Percentiles rank a stretch among this genome's conserved stretches.
Conservation (phyloP, 2,797 vertebrate species). For the Acanthurus leucopareius region DNA sequence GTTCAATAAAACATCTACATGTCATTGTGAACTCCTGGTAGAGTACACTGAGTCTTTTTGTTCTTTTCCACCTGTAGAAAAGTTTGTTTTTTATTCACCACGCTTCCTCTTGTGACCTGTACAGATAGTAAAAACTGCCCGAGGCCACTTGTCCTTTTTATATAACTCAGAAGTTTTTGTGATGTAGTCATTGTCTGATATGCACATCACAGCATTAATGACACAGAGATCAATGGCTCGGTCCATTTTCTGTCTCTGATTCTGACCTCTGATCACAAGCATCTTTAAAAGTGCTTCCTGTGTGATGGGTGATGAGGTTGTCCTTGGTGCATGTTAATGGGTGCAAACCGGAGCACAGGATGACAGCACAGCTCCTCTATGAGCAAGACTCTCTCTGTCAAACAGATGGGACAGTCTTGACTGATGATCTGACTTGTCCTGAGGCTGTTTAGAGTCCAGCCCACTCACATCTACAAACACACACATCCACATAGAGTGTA, state of each 20-base stretch:
- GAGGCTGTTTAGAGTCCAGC: conserved; percentile 48
- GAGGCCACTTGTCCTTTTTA: conserved; percentile 9
- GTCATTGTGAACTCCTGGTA: not conserved
- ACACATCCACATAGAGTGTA: conserved; percentile 19
- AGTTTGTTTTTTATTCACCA: not conserved
- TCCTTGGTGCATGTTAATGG: conserved; percentile 62
- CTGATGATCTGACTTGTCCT: conserved; percentile 63
- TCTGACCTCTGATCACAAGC: conserved; percentile 61
- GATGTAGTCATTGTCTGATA: conserved; percentile 20
- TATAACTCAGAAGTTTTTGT: not conserved
- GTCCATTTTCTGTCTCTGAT: conserved; percentile 28
- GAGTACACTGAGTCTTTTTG: not conserved
- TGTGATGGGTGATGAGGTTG: conserved; percentile 53
- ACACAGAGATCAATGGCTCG: conserved; percentile 29
- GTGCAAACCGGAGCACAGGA: conserved; percentile 52
- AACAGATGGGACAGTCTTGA: conserved; percentile 65
- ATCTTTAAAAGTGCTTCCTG: conserved; percentile 59
- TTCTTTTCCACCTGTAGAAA: not conserved
- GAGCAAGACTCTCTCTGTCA: conserved; percentile 67
- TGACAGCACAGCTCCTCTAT: conserved; percentile 56
- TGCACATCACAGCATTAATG: conserved; percentile 18
- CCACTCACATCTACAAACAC: conserved; percentile 38
- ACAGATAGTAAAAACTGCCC: not conserved
- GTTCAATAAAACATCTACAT: conserved; percentile 21
- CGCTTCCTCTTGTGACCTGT: not conserved